These are phyloP conservation scores for Cataglyphis livida DNA, from an alignment of 2,888 invertebrate genomes.

Conservation along the genomic window DNA sequence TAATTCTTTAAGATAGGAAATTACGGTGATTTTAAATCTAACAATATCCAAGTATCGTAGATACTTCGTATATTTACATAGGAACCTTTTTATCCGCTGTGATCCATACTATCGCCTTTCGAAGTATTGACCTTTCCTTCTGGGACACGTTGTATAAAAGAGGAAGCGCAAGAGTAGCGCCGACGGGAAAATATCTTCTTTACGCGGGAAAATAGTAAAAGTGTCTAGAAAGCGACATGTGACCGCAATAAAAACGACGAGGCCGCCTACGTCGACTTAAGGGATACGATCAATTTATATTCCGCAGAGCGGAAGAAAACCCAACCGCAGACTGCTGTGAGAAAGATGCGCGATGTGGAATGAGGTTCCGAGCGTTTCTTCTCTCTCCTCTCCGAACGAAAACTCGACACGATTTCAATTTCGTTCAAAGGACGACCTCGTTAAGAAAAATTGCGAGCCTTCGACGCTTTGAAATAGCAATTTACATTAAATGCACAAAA, in stretches of 20 bases:
- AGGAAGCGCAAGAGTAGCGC: neutral
- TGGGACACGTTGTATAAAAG: conserved; percentile 8
- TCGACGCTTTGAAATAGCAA: conserved; percentile 9
- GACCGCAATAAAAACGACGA: conserved; percentile 34
- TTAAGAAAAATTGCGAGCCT: conserved; percentile 31
- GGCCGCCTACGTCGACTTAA: conserved; percentile 27
- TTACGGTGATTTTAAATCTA: conserved; percentile 6
- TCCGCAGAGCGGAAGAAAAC: neutral
- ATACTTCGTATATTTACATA: neutral
- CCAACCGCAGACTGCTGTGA: neutral
- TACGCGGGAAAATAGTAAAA: conserved; percentile 44
- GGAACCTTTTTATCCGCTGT: neutral
- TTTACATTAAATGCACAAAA: conserved; percentile 19
- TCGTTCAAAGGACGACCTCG: conserved; percentile 3
- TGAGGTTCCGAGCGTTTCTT: neutral
- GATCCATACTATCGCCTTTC: neutral
- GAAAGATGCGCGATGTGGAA: neutral
- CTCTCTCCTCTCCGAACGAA: neutral
- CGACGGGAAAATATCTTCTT: conserved; percentile 23
- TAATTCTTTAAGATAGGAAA: neutral
- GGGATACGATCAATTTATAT: conserved; percentile 40
- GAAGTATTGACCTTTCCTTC: conserved; percentile 37
- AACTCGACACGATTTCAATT: conserved; percentile 46
- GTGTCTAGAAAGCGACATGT: conserved; percentile 37
- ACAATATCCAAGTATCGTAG: neutral